Percentiles rank a stretch among this genome's conserved stretches.
Conservation (phyloP, 2,888 invertebrate genomes). For the Acanthosepion lycidas region DNA sequence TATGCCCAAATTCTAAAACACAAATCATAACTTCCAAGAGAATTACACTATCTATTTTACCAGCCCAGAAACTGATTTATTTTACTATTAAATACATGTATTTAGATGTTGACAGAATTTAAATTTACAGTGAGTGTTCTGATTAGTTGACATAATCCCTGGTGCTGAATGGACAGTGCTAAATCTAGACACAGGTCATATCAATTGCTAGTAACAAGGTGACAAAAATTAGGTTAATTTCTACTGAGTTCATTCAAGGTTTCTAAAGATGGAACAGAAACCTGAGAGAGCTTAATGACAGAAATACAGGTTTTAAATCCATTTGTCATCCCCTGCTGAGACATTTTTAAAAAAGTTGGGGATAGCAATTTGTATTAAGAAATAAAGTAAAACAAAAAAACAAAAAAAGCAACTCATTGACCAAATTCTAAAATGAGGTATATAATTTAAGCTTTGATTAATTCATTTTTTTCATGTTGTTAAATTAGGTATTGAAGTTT, state of each 20-base stretch:
- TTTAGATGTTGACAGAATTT: not conserved
- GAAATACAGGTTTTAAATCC: not conserved
- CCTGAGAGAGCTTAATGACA: not conserved
- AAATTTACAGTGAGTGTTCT: not conserved
- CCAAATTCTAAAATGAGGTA: not conserved
- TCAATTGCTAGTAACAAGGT: not conserved
- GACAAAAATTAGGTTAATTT: conserved; percentile 9
- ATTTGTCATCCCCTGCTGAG: not conserved
- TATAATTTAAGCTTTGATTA: no score
- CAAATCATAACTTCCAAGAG: not conserved
- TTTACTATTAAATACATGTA: not conserved
- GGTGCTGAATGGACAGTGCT: not conserved
- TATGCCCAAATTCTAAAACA: not conserved
- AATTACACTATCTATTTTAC: not conserved
- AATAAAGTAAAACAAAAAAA: not conserved
- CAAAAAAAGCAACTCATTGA: not conserved
- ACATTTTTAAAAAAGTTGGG: not conserved
- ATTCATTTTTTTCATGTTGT: not conserved
- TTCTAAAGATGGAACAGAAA: not conserved
- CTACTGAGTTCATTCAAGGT: not conserved
- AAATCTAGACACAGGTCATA: not conserved
- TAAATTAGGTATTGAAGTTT: not conserved
- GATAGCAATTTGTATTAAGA: not conserved
- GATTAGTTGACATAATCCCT: not conserved
- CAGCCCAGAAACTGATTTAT: not conserved